These are phyloP conservation scores for Orthonevra nobilis DNA, from an alignment of 2,888 invertebrate genomes.

Conservation along the genomic window DNA sequence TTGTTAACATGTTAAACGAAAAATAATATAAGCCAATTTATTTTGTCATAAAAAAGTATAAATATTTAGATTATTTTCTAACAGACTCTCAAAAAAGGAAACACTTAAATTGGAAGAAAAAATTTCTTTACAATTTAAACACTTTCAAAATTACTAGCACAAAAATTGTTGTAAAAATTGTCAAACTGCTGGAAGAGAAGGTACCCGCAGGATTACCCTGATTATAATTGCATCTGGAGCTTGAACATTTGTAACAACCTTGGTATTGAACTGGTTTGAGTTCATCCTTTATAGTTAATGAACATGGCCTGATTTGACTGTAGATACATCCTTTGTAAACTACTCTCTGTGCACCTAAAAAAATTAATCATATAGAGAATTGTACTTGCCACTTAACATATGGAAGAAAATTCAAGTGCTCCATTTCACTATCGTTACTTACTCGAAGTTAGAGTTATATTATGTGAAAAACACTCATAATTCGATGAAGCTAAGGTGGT, in stretches of 20 bases:
- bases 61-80: not conserved
- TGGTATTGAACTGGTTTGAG: not conserved
- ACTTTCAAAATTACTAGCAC: conserved; percentile 17
- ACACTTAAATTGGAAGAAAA: not conserved
- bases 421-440: too few relatives aligned
- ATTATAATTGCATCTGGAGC: conserved; percentile 64
- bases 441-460: conserved; percentile 35
- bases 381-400: not conserved
- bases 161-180: conserved; percentile 44
- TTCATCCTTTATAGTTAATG: not conserved
- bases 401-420: too few relatives aligned
- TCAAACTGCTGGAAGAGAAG: conserved; percentile 73
- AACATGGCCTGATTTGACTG: not conserved
- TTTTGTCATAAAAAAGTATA: not conserved
- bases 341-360: conserved; percentile 7
- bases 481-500: conserved; percentile 4
- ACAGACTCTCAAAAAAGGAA: conserved; percentile 8
- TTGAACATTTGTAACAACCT: conserved; percentile 71
- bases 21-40: too few relatives aligned
- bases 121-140: conserved; percentile 20
- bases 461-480: conserved; percentile 35
- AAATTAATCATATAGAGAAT: not conserved
- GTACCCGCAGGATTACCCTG: conserved; percentile 75
- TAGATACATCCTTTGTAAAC: conserved; percentile 48
- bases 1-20: conserved; percentile 35